A percentile compares a stretch with the other conserved stretches of the same genome.
Evolutionary conservation across 2,113 vertebrate species (phyloP).

Genomic region (Macaca nemestrina): DNA sequence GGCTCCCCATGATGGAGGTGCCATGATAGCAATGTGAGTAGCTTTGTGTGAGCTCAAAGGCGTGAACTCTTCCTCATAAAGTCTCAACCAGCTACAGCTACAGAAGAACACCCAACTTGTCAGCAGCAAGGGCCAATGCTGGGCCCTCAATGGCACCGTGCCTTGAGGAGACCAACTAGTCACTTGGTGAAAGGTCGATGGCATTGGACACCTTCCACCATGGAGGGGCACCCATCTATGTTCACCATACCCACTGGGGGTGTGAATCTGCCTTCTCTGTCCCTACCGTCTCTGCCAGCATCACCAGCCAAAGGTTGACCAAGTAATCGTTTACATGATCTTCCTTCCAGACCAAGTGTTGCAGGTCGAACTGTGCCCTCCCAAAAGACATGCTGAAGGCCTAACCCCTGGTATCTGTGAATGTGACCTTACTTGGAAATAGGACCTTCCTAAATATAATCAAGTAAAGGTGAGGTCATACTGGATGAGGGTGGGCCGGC

Average conservation of each 20-base stretch:
- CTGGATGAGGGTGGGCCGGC: background rate
- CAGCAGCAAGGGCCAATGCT: too few relatives aligned
- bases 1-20: background rate
- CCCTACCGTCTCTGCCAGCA: rapidly evolving
- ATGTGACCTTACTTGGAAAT: background rate
- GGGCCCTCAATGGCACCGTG: background rate
- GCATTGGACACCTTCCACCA: too few relatives aligned
- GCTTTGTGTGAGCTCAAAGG: background rate
- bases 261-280: background rate
- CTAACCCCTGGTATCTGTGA: background rate
- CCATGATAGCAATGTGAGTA: too few relatives aligned
- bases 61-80: background rate
- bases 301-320: background rate
- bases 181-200: too few relatives aligned
- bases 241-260: background rate
- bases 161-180: background rate
- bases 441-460: background rate
- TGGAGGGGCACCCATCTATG: background rate
- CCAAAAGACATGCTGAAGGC: background rate
- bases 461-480: background rate
- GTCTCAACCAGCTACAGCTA: background rate
- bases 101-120: too few relatives aligned
- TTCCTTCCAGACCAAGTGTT: background rate
- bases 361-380: background rate
- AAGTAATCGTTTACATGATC: too few relatives aligned